phyloP scores from a whole-genome alignment of 2,888 invertebrate species.

The Drosophila lacicola region DNA sequence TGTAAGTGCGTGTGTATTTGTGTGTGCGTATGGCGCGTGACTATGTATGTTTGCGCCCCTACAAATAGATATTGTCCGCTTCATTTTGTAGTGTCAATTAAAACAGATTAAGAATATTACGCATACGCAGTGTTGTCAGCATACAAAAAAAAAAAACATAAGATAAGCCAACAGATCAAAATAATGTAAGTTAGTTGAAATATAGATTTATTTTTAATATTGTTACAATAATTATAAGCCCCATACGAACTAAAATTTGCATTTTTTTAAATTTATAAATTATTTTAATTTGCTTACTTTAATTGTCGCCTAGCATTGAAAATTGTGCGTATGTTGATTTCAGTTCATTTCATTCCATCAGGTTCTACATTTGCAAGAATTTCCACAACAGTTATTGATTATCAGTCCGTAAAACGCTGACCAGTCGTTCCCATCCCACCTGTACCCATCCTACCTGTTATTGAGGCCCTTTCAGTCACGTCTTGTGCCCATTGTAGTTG shows the following conservation, averaged over 20 bases:
- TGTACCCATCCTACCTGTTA: neutral
- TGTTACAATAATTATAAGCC: neutral
- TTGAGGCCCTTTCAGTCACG: neutral
- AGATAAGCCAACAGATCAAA: slow-evolving; percentile 26
- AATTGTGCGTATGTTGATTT: slow-evolving; percentile 17
- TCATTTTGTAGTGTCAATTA: slow-evolving; percentile 66
- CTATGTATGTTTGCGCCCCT: slow-evolving; percentile 28
- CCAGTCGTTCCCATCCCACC: slow-evolving; percentile 8
- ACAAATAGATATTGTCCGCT: slow-evolving; percentile 23
- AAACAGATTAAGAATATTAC: slow-evolving; percentile 37
- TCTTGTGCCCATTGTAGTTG: slow-evolving; percentile 30
- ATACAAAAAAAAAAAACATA: slow-evolving; percentile 8
- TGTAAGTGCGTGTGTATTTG: slow-evolving; percentile 28
- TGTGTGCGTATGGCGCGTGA: slow-evolving; percentile 35
- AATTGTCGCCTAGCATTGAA: slow-evolving; percentile 1
- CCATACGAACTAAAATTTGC: no score
- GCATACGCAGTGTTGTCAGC: slow-evolving; percentile 44
- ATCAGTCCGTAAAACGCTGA: slow-evolving; percentile 44
- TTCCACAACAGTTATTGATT: slow-evolving; percentile 73
- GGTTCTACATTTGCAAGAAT: slow-evolving; percentile 58
- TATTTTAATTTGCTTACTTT: neutral
- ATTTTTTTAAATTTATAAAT: no score
- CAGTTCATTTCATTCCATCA: slow-evolving; percentile 51
- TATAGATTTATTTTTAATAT: neutral
- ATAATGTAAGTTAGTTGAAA: slow-evolving; percentile 60